These are phyloP conservation scores for Oxycera nigricornis DNA, from an alignment of 2,888 invertebrate species.

Conservation along the genomic window DNA sequence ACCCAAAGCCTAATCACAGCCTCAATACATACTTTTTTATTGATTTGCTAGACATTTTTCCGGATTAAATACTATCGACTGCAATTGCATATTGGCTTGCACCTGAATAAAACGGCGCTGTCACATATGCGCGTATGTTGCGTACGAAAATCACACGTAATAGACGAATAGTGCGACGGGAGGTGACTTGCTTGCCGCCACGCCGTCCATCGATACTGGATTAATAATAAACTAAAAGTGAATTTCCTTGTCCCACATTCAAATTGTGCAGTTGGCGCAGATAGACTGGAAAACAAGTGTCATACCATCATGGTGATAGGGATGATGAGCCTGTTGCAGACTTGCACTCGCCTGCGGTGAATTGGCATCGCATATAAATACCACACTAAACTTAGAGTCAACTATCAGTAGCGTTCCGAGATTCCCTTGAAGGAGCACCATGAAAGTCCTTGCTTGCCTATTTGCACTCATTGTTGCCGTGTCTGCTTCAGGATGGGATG, in stretches of 20 bases:
- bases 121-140: background rate
- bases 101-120: too few relatives aligned
- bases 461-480: background rate
- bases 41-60: slow-evolving; percentile 5
- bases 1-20: too few relatives aligned
- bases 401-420: background rate
- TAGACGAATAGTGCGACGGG: background rate
- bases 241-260: slow-evolving; percentile 28
- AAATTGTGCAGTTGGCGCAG: background rate
- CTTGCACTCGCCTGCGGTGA: too few relatives aligned
- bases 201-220: background rate
- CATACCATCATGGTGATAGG: background rate
- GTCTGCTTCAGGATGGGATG: slow-evolving; percentile 9
- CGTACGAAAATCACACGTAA: background rate
- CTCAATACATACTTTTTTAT: background rate
- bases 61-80: background rate
- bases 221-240: slow-evolving; percentile 2
- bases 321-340: background rate
- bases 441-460: background rate
- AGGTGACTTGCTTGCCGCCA: background rate
- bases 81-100: background rate
- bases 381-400: background rate
- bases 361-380: slow-evolving; percentile 20
- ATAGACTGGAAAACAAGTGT: background rate
- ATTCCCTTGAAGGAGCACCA: background rate